Evolutionary conservation across 2,888 invertebrate species (phyloP), one percentile per base, ranked within the genome.

Genomic region (Nymphalis polychloros): DNA sequence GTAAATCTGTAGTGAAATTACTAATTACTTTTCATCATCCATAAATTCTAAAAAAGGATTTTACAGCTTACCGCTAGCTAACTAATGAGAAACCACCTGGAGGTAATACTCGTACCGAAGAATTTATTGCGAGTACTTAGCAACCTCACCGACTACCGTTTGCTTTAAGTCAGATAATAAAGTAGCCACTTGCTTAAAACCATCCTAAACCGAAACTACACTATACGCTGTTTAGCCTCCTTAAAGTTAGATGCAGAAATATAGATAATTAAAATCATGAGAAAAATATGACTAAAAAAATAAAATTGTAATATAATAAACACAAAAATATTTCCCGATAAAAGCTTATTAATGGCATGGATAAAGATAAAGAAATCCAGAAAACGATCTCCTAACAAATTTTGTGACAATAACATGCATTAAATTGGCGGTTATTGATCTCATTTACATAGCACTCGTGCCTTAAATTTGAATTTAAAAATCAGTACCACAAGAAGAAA

Each of bases 111-210:
- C 78, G 80, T 31, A 31, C 67, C 78, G 79, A 79, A 79, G 80
- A 86, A 89, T 89, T 89, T 89, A 89, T 89, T 81, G 83, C 82
- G 72, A 80, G 86, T 88, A 89, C 89, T 89, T 89, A 89, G 84
- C 81, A 80, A 80, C 80, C 82, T 81, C 80, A 79, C 81, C 78
- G 74, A 74, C 76, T 79, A 82, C 80, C 81, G 81, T 77, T 83
- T 81, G 79, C 81, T 79, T 84, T 78, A 78, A 80, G 80, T 76
- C 81, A 78, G 80, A 77, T 79, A 79, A 76, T 79, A 78, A 81
- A 85, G 79, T 79, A 79, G 79, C 79, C 75, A 75, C 80, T 81
- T 75, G 76, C 73, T 78, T 74, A 75, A 79, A 79, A 79, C 79
- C 76, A 78, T 77, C 78, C 79, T 78, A 74, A 76, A 79, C 76